Base-by-base conservation (phyloP, 2,797 vertebrate genomes). In the Megalops cyprinoides region DNA sequence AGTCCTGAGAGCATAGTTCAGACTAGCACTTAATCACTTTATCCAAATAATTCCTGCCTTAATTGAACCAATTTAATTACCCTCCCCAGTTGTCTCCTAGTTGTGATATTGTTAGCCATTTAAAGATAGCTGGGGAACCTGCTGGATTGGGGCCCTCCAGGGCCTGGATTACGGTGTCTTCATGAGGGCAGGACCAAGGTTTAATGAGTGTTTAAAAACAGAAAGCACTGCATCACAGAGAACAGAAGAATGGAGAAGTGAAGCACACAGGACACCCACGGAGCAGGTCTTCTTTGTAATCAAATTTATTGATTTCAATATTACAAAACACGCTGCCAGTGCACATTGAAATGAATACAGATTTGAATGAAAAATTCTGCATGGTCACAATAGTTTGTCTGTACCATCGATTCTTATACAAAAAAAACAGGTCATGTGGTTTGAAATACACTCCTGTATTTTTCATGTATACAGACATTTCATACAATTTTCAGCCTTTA, bases 271-370 rank as follows among this genome's bases (percentile, higher is more conserved):
- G n/a, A 14, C 4, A 31, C 28, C 7, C 28, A 34, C 28, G 25
- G 62, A 67, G 37, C 34, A 67, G 14, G 37, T 67, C 2, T 14
- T 55, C 51, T 77, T 86, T 91, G 91, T 93, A 95, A 93, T 90
- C 91, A 92, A 94, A 89, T 94, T 95, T 95, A 95, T 94, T 96
- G 94, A 92, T 90, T 91, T 92, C 93, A 92, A 94, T 94, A 94
- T 93, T 93, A 93, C 93, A 91, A 96, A 94, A 95, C 93, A 93
- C 93, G 90, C 95, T 95, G 93, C 94, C 94, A 96, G 94, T 95
- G 91, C 93, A 94, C 93, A 96, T 89, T 92, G 89, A 93, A 92
- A 94, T 94, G 92, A 92, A 81, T 81, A 84, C 83, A 81, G 77
- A 78, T 81, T 28, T 93, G 90, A 90, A 83, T 87, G 92, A 91